phyloP scores from a whole-genome alignment of 2,888 invertebrate species.

The Troglohyphantes excavatus region DNA sequence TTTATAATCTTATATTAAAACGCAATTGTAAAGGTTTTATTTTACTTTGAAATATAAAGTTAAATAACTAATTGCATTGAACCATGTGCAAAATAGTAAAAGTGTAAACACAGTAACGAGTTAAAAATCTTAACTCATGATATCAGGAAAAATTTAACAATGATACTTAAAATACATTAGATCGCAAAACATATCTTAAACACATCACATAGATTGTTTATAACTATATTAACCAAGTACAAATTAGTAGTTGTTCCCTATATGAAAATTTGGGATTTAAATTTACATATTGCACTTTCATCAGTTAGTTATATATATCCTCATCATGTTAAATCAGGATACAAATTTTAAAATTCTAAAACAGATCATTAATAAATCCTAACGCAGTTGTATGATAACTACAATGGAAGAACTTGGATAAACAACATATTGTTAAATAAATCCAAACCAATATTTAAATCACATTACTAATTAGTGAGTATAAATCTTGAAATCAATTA shows the following conservation, averaged over 20 bases:
- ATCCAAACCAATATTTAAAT: slow-evolving; percentile 44
- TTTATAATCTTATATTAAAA: too few species aligned
- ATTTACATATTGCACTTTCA: slow-evolving; percentile 75
- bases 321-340: slow-evolving; percentile 43
- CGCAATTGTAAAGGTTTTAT: neutral
- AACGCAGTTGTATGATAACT: slow-evolving; percentile 43
- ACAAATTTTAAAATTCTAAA: slow-evolving; percentile 50
- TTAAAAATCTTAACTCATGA: slow-evolving; percentile 36
- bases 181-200: slow-evolving; percentile 59
- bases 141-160: slow-evolving; percentile 62
- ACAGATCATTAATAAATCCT: slow-evolving; percentile 25
- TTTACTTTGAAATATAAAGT: neutral
- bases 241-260: slow-evolving; percentile 55
- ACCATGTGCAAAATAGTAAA: slow-evolving; percentile 67
- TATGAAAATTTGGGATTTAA: slow-evolving; percentile 25
- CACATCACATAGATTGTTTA: slow-evolving; percentile 59
- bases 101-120: slow-evolving; percentile 43
- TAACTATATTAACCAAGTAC: slow-evolving; percentile 65
- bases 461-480: slow-evolving; percentile 45
- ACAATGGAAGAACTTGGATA: slow-evolving; percentile 76
- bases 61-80: neutral
- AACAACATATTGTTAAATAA: slow-evolving; percentile 63
- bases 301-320: slow-evolving; percentile 49
- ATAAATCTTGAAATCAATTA: slow-evolving; percentile 25
- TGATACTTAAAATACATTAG: slow-evolving; percentile 57